Percentiles rank a stretch among this genome's conserved stretches.
phyloP scores from a whole-genome alignment of 2,797 vertebrate species.

The Thamnophis elegans region DNA sequence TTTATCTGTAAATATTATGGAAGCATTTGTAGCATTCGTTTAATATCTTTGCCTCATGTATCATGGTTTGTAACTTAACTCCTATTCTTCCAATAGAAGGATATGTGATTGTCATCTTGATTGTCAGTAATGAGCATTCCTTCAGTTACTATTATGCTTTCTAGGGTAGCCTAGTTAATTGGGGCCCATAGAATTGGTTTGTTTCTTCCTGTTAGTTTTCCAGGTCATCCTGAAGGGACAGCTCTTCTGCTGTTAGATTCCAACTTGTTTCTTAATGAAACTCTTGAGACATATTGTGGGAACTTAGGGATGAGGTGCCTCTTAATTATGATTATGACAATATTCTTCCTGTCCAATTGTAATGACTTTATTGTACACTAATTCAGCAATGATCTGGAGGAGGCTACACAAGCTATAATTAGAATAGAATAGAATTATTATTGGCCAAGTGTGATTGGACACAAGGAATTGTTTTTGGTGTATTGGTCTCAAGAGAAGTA shows the following conservation, averaged over 20 bases:
- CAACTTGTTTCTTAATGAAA: not conserved
- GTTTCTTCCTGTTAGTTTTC: not conserved
- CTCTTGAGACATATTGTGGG: not conserved
- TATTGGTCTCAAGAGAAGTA: not conserved
- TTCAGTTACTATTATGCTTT: not conserved
- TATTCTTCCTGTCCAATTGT: not conserved
- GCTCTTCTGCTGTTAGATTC: not conserved
- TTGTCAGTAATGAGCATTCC: not conserved
- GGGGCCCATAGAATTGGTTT: not conserved
- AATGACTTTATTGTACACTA: not conserved
- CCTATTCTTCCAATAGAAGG: not conserved
- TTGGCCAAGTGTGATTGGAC: no score
- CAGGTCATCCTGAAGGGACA: not conserved
- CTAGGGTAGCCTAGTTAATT: not conserved
- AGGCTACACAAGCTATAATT: not conserved
- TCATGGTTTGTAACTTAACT: not conserved
- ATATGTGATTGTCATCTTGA: not conserved
- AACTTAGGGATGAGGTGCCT: not conserved
- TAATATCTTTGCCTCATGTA: not conserved
- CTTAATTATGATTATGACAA: not conserved
- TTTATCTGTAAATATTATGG: no score
- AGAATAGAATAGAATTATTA: not conserved
- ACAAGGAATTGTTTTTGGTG: no score
- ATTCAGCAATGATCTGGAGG: not conserved
- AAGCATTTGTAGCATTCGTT: not conserved